A percentile compares a stretch with the other conserved stretches of the same genome.
phyloP scores from a whole-genome alignment of 2,888 invertebrate species.

The Leptothorax acervorum region DNA sequence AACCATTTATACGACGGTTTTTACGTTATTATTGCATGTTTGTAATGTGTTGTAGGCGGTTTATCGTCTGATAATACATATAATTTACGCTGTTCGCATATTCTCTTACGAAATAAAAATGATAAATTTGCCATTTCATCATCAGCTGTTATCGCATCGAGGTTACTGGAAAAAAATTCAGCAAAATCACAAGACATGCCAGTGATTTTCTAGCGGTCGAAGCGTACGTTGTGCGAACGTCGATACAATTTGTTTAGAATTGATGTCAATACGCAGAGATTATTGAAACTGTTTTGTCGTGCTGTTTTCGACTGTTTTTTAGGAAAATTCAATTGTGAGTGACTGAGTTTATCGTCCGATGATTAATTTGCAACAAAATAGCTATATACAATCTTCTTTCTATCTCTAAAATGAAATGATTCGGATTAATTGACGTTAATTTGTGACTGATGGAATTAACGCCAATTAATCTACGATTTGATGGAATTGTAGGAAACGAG shows the following conservation, averaged over 20 bases:
- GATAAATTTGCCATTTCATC: neutral
- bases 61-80: neutral
- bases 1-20: neutral
- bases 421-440: neutral
- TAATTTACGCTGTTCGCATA: neutral
- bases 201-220: conserved; percentile 11
- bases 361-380: neutral
- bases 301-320: neutral
- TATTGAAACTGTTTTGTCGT: neutral
- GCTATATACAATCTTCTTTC: neutral
- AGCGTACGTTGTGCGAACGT: neutral
- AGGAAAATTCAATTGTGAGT: neutral
- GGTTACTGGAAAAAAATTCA: neutral
- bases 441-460: neutral
- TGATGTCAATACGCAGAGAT: neutral
- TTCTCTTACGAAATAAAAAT: conserved; percentile 1
- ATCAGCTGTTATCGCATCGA: neutral
- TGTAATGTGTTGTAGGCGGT: neutral
- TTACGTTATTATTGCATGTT: neutral
- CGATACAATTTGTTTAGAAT: neutral
- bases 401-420: neutral
- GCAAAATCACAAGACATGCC: neutral
- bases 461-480: neutral
- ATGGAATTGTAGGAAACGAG: neutral
- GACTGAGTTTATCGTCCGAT: neutral